Percentiles rank a stretch among this genome's conserved stretches.
These are phyloP conservation scores for Anoplopoma fimbria DNA, from an alignment of 2,113 vertebrate genomes.

Conservation along the genomic window DNA sequence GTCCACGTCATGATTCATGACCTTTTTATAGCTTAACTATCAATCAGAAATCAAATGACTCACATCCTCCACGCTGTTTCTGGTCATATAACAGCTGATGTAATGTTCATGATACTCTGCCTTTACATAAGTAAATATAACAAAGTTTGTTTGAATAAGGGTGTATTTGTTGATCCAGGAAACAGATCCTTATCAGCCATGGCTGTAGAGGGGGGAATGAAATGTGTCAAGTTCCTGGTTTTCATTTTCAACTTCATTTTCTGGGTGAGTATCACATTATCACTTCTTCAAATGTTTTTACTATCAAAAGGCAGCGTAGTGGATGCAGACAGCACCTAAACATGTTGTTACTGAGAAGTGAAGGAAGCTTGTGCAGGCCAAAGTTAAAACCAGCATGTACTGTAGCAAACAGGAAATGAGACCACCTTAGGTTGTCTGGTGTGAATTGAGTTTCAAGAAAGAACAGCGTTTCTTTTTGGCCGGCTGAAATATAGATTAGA, in stretches of 20 bases:
- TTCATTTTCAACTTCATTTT: constrained; percentile 91
- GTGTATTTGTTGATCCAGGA: constrained; percentile 37
- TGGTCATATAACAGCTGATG: constrained; percentile 29
- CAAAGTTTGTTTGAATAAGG: background rate
- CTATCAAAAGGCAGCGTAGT: background rate
- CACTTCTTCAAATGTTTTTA: background rate
- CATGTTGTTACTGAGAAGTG: background rate
- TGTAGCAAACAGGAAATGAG: background rate
- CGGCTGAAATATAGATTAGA: background rate
- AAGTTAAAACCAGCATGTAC: background rate
- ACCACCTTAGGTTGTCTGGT: background rate
- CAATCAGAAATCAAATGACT: constrained; percentile 19
- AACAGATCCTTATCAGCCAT: constrained; percentile 73
- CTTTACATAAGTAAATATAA: background rate
- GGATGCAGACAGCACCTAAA: background rate
- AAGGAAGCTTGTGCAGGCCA: background rate
- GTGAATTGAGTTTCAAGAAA: background rate
- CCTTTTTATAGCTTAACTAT: background rate
- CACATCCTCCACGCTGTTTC: constrained; percentile 13
- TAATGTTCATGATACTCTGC: background rate
- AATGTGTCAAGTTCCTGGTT: constrained; percentile 88
- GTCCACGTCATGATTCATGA: background rate
- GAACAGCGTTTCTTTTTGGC: background rate
- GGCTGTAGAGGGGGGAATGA: constrained; percentile 89
- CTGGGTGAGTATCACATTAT: constrained; percentile 85